phyloP scores from a whole-genome alignment of 23 tunicate species.

The Corella eumyota region DNA sequence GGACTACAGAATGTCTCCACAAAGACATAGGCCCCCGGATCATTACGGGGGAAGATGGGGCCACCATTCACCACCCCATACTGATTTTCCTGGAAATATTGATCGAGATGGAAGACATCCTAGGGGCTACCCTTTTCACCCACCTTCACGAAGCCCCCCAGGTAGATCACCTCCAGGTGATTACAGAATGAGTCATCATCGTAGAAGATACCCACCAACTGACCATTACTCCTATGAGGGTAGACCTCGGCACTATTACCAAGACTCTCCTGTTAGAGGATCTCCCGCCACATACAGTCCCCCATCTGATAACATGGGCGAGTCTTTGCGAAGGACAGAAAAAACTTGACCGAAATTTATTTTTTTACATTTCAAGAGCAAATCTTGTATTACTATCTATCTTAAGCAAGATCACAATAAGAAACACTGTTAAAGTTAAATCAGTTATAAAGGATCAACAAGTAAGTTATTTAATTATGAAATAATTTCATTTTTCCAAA shows the following conservation, averaged over 20 bases:
- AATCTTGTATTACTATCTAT: no score
- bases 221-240: no score
- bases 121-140: constrained; percentile 17
- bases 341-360: constrained; percentile 5
- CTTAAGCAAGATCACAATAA: no score
- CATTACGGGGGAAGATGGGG: constrained; percentile 29
- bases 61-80: constrained; percentile 32
- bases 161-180: constrained; percentile 33
- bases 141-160: constrained; percentile 27
- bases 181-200: constrained; percentile 18
- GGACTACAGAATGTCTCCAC: constrained; percentile 40
- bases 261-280: constrained; percentile 20
- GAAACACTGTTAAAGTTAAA: no score
- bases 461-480: no score
- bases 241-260: constrained; percentile 20
- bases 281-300: constrained; percentile 40
- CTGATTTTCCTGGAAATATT: constrained; percentile 4
- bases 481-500: no score
- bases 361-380: neutral
- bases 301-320: constrained; percentile 16
- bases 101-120: constrained; percentile 24
- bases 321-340: constrained; percentile 10
- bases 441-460: no score
- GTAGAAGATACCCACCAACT: no score
- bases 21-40: constrained; percentile 15